Percentiles rank a stretch among this genome's conserved stretches.
These are phyloP conservation scores for Thumatha senex DNA, from an alignment of 2,888 invertebrate genomes.

Conservation along the genomic window DNA sequence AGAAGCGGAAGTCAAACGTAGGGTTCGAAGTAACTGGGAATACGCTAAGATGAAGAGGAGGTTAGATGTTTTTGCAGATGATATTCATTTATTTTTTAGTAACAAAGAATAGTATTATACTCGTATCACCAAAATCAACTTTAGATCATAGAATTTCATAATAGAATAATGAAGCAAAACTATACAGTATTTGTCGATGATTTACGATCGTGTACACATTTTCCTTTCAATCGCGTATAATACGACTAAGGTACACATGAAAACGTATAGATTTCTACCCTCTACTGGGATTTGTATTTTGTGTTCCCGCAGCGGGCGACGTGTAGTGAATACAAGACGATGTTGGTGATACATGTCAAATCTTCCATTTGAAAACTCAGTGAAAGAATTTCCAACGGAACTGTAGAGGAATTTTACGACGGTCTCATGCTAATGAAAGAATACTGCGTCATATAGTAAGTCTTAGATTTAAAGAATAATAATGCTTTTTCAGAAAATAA, in stretches of 20 bases:
- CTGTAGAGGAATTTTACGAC: no score
- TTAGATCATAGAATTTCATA: neutral
- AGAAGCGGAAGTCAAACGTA: no score
- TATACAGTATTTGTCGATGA: constrained; percentile 40
- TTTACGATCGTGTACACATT: constrained; percentile 57
- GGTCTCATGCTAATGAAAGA: constrained; percentile 14
- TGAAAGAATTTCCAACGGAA: constrained; percentile 39
- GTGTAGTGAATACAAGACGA: constrained; percentile 66
- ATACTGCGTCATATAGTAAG: no score
- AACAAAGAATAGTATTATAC: constrained; percentile 6
- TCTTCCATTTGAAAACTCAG: constrained; percentile 29
- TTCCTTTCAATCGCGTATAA: constrained; percentile 64
- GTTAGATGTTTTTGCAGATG: no score
- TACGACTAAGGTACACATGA: constrained; percentile 66
- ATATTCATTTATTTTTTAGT: constrained; percentile 1
- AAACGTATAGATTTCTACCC: constrained; percentile 69
- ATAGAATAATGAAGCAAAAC: constrained; percentile 12
- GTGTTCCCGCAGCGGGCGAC: constrained; percentile 67
- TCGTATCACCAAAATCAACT: neutral
- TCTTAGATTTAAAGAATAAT: no score
- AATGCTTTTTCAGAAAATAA: no score
- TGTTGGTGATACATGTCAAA: constrained; percentile 44
- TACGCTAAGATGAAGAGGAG: no score
- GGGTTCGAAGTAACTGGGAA: no score
- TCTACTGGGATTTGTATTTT: constrained; percentile 75